Conservation (phyloP, 2,797 vertebrate species). For the Ctenosaura bakeri region DNA sequence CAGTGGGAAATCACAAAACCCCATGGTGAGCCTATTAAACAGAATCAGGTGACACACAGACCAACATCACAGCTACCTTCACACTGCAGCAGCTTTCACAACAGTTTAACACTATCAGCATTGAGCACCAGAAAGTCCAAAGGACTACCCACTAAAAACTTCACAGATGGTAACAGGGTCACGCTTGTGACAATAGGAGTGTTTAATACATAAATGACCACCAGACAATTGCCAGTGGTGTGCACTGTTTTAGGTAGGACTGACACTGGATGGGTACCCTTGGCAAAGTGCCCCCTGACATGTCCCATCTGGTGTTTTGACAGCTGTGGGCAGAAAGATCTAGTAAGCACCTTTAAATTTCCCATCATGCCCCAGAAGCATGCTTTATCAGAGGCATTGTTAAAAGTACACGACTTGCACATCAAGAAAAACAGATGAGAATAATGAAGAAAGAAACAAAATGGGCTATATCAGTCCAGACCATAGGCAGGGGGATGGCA, state of each 20-base stretch:
- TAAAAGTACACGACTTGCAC: background rate
- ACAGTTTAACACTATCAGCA: conserved; percentile 76
- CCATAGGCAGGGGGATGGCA: background rate
- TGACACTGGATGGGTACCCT: background rate
- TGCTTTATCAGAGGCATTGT: background rate
- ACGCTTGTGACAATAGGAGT: background rate
- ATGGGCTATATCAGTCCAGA: background rate
- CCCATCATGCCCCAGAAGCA: background rate
- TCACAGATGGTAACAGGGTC: background rate
- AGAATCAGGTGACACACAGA: conserved; percentile 83
- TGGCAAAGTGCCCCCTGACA: background rate
- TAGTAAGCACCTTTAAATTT: background rate
- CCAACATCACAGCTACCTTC: conserved; percentile 81
- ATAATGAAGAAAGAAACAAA: background rate
- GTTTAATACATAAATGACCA: background rate
- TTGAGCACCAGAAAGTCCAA: conserved; percentile 58
- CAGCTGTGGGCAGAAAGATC: background rate
- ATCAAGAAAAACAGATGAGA: background rate
- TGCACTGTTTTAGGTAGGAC: background rate
- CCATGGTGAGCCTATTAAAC: conserved; percentile 83
- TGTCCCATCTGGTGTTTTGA: background rate
- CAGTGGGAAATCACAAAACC: conserved; percentile 86
- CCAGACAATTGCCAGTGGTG: background rate
- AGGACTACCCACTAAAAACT: too few relatives aligned
- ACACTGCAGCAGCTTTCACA: conserved; percentile 83